Evolutionary conservation across 2,113 vertebrate species (phyloP).

Genomic region (Lagopus leucura): DNA sequence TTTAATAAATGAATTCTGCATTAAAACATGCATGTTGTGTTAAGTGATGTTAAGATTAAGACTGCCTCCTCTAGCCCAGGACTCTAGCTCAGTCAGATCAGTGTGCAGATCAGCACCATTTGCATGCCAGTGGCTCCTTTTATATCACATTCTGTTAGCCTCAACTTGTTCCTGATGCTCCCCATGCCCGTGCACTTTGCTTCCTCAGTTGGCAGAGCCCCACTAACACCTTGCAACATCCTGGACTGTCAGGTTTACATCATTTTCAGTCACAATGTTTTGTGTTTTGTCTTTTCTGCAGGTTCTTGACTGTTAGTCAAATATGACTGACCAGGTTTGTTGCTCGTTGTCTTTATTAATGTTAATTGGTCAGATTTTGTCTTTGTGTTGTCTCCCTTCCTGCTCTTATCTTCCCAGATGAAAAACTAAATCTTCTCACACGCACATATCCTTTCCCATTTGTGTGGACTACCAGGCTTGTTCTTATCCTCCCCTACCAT

Average conservation of each 20-base stretch:
- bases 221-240: not conserved
- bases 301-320: not conserved
- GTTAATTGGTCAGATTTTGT: not conserved
- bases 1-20: not conserved
- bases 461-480: fast-evolving
- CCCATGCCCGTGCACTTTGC: not conserved
- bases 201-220: not conserved
- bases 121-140: fast-evolving
- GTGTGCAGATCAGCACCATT: not conserved
- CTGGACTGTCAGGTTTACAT: not conserved
- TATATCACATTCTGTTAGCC: not conserved
- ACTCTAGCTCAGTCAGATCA: not conserved
- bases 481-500: not conserved
- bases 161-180: not conserved
- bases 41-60: not conserved
- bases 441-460: not conserved
- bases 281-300: not conserved
- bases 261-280: not conserved
- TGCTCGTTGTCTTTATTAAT: not conserved
- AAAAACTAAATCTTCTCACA: not conserved
- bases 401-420: not conserved
- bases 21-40: not conserved
- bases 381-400: not conserved
- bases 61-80: not conserved
- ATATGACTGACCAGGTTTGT: not conserved